Evolutionary conservation across 37 sponge, comb jelly and placozoan genomes (phyloP).

Genomic region (Agelas oroides): DNA sequence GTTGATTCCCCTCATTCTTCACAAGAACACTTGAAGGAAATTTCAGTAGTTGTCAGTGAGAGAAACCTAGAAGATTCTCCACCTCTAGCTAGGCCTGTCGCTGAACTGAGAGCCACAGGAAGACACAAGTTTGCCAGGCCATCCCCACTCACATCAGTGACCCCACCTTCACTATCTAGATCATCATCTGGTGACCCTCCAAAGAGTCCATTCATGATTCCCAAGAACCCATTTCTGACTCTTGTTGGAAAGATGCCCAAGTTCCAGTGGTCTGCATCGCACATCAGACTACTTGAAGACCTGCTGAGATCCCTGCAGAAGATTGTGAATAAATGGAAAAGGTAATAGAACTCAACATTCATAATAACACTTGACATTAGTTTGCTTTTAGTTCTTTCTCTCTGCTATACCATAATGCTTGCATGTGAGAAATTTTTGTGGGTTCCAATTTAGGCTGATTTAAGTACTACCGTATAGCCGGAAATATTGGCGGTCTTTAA

Average conservation of each 20-base stretch:
- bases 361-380: no score
- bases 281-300: slow-evolving; percentile 60
- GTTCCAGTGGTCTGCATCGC: slow-evolving; percentile 74
- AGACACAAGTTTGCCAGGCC: background rate
- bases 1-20: no score
- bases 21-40: no score
- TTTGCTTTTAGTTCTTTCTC: no score
- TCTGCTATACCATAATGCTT: no score
- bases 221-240: slow-evolving; percentile 44
- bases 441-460: background rate
- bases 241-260: slow-evolving; percentile 50
- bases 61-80: no score
- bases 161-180: background rate
- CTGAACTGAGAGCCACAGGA: background rate
- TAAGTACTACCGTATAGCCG: no score
- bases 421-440: background rate
- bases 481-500: no score
- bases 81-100: no score
- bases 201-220: slow-evolving; percentile 38
- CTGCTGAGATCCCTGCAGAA: slow-evolving; percentile 48
- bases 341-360: slow-evolving; percentile 27
- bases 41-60: no score
- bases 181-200: slow-evolving; percentile 22
- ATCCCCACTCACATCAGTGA: background rate
- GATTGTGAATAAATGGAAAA: slow-evolving; percentile 68